A percentile compares a stretch with the other conserved stretches of the same genome.
Conservation (phyloP, 2,113 vertebrate genomes). For the Macroglossus sobrinus region DNA sequence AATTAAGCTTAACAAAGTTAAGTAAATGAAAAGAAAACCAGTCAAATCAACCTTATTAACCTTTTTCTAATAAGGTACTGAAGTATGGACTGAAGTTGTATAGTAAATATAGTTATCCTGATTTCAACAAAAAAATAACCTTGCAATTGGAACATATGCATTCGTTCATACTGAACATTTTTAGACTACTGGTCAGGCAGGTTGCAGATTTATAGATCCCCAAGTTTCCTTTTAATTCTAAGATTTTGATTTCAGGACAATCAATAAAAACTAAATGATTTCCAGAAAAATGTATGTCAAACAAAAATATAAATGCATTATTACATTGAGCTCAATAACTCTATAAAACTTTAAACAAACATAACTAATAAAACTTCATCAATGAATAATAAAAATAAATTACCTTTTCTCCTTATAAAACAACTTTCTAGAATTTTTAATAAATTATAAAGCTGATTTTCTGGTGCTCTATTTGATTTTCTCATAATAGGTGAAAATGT, state of each 20-base stretch:
- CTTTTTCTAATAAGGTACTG: constrained; percentile 8
- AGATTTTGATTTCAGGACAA: not conserved
- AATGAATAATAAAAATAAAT: constrained; percentile 8
- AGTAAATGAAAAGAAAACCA: constrained; percentile 11
- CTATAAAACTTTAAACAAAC: not conserved
- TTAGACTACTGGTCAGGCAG: not conserved
- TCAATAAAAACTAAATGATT: not conserved
- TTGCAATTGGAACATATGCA: not conserved
- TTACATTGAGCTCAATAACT: not conserved
- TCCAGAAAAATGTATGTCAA: not conserved
- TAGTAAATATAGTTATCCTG: not conserved
- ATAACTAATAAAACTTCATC: not conserved
- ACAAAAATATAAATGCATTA: constrained; percentile 3
- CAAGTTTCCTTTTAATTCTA: not conserved
- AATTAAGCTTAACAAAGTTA: not conserved
- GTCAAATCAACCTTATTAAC: not conserved
- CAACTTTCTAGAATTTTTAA: not conserved
- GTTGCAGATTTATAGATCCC: not conserved
- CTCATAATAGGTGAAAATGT: not conserved
- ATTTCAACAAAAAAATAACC: not conserved
- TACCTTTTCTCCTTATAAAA: not conserved
- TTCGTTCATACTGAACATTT: not conserved
- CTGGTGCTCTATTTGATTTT: not conserved
- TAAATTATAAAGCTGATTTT: constrained; percentile 3
- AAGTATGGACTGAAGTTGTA: not conserved